These are phyloP conservation scores for Netelia virgata DNA, from an alignment of 2,888 invertebrate genomes.

Conservation along the genomic window DNA sequence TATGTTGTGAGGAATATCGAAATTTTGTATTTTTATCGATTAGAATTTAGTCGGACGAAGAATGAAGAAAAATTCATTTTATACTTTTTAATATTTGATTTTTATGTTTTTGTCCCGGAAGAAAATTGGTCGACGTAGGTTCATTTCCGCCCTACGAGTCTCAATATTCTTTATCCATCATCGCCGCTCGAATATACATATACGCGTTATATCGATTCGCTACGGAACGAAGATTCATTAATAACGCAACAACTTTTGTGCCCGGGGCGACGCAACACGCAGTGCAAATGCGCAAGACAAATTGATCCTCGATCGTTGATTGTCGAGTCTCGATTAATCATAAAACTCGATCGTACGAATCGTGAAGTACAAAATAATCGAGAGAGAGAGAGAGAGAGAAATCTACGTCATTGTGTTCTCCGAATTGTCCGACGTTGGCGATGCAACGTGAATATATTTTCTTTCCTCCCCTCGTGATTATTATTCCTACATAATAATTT, in stretches of 20 bases:
- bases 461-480: conserved; percentile 14
- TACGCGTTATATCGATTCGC: conserved; percentile 47
- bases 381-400: conserved; percentile 18
- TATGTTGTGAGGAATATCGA: background rate
- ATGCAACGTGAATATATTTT: conserved; percentile 49
- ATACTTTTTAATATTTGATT: conserved; percentile 1
- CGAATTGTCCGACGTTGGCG: conserved; percentile 47
- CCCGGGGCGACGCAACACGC: conserved; percentile 51
- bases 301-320: conserved; percentile 76
- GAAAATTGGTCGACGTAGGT: conserved; percentile 20
- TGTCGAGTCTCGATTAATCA: conserved; percentile 78
- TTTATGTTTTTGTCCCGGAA: conserved; percentile 22
- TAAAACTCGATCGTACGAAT: conserved; percentile 75
- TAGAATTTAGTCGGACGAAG: background rate
- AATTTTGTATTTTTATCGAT: background rate
- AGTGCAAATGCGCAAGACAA: conserved; percentile 74
- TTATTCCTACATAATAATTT: conserved; percentile 14
- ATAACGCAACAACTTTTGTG: conserved; percentile 75
- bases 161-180: conserved; percentile 49
- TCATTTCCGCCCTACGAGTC: conserved; percentile 49
- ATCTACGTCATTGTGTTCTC: conserved; percentile 60
- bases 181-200: conserved; percentile 18
- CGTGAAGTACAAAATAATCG: conserved; percentile 25
- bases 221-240: conserved; percentile 72
- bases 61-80: conserved; percentile 11